Evolutionary conservation across 1,140 invertebrate species (phyloP).

Genomic region (Planococcus citri): DNA sequence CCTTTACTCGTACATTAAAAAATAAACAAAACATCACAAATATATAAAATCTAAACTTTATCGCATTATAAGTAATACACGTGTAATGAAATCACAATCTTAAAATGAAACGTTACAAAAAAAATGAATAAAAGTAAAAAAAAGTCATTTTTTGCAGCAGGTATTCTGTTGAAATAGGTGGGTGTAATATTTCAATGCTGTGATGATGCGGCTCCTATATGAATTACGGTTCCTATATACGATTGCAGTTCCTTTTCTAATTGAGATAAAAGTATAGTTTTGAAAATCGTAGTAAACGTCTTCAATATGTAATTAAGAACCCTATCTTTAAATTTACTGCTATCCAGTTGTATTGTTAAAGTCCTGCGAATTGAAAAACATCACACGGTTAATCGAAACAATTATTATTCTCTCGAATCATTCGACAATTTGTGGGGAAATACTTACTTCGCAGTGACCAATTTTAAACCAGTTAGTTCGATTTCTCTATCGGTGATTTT

Average conservation of each 20-base stretch:
- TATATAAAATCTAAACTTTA: not conserved
- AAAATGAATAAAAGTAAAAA: constrained; percentile 4
- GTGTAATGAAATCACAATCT: not conserved
- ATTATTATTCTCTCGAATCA: too few relatives aligned
- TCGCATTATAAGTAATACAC: not conserved
- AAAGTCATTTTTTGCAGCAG: not conserved
- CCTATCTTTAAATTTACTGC: not conserved
- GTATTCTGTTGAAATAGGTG: too few relatives aligned
- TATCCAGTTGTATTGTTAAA: not conserved
- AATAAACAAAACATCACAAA: too few relatives aligned
- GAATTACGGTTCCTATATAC: not conserved
- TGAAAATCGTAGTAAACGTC: not conserved
- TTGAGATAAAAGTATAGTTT: not conserved
- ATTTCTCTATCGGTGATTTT: not conserved
- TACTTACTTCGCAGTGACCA: not conserved
- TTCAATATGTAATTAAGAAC: not conserved
- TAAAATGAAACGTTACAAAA: not conserved
- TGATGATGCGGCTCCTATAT: not conserved
- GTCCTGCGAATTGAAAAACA: not conserved
- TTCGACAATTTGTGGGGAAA: too few relatives aligned
- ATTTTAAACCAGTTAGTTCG: not conserved
- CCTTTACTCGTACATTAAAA: too few relatives aligned
- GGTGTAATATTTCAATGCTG: not conserved
- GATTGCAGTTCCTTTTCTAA: not conserved
- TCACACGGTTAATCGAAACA: too few relatives aligned